Base-by-base conservation (phyloP, 2,797 vertebrate genomes). In the Huso huso region DNA sequence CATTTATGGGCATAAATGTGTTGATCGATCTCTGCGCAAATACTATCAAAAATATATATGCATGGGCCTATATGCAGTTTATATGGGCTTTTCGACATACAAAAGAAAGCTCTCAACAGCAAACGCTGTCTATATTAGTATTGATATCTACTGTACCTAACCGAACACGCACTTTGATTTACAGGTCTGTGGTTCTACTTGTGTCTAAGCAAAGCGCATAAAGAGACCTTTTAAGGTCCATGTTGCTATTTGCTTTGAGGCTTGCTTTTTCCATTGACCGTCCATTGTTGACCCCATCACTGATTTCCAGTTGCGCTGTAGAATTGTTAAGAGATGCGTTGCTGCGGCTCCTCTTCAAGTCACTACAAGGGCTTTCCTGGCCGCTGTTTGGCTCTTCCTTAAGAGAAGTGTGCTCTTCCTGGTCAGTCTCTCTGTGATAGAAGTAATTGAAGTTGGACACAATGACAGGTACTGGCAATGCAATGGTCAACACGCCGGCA, bases 381-480 rank as follows among this genome's bases (percentile, higher is more conserved):
- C 74, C 77, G 61, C 83, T 87, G 60, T 75, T 77, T 3, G 88
- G 86, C 4, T 96, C 93, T 0, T 97, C 94, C 72, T 93, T 94
- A 65, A 96, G 88, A 3, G 86, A 69, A 0, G 88, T 81, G 78
- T 94, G 94, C 48, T 89, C 88, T 49, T 95, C 96, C 0, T 95
- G 93, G 74, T 98, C 95, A 0, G 95, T 96, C 80, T 97, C 96
- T 0, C 96, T 76, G 79, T 99, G 96, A 78, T 98, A 99, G 84
- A 98, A 98, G 84, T 98, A 99, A 75, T 98, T 99, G 81, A 99
- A 99, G 84, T 99, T 98, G 73, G 96, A 98, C 0, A 98, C 96
- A 0, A 98, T 99, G 73, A 98, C 95, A 0, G 96, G 96, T 5
- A 99, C 96, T 0, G 96, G 96, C 5, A 99, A 81, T 23, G 96